A percentile compares a stretch with the other conserved stretches of the same genome.
phyloP scores from a whole-genome alignment of 2,888 invertebrate species.

The Tubulanus polymorphus region DNA sequence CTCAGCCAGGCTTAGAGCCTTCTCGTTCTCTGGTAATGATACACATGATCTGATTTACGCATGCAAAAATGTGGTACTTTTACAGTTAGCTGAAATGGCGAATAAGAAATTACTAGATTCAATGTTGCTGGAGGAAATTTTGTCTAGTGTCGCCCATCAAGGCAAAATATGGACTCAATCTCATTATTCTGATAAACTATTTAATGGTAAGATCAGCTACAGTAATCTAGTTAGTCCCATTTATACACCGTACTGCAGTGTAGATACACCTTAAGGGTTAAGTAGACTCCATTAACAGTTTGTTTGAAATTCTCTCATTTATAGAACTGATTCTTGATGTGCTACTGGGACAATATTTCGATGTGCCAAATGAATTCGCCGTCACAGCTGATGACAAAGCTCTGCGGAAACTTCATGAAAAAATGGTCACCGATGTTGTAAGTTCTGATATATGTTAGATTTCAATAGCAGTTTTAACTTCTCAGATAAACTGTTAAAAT shows the following conservation, averaged over 20 bases:
- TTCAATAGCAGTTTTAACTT: background rate
- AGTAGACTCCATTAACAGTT: background rate
- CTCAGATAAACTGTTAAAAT: background rate
- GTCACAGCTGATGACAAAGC: slow-evolving; percentile 34
- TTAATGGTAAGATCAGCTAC: slow-evolving; percentile 31
- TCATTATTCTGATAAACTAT: slow-evolving; percentile 32
- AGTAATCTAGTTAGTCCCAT: background rate
- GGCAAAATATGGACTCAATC: slow-evolving; percentile 38
- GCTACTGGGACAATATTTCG: slow-evolving; percentile 30
- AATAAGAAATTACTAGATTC: slow-evolving; percentile 34
- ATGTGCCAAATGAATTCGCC: slow-evolving; percentile 22
- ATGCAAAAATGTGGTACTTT: no score
- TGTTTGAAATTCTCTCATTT: background rate
- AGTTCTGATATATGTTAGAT: slow-evolving; percentile 14
- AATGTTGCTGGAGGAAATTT: slow-evolving; percentile 32
- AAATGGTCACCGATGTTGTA: slow-evolving; percentile 43
- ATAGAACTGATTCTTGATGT: slow-evolving; percentile 35
- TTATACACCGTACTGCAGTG: background rate
- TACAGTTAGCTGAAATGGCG: no score
- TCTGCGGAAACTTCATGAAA: slow-evolving; percentile 38
- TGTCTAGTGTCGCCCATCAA: slow-evolving; percentile 32
- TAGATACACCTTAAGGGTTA: no score
- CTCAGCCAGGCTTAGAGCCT: no score
- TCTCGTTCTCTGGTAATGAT: no score
- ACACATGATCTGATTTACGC: no score